Conservation (phyloP, 2,797 vertebrate species). For the Lycodopsis pacificus region DNA sequence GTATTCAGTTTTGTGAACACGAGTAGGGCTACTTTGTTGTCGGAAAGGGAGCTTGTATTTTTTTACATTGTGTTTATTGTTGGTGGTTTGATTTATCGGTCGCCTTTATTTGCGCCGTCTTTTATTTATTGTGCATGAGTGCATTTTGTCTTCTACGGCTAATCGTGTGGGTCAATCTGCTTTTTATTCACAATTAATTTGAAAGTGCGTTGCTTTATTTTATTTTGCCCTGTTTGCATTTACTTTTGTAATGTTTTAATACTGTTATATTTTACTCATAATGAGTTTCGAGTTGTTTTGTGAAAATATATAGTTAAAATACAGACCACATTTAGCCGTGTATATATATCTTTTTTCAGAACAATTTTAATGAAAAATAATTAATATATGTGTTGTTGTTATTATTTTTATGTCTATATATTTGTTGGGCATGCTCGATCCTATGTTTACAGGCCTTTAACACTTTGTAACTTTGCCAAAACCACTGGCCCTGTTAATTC, state of each 20-base stretch:
- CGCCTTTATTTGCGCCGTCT: slow-evolving; percentile 24
- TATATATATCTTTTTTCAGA: background rate
- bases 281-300: slow-evolving; percentile 42
- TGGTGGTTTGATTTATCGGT: slow-evolving; percentile 51
- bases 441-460: slow-evolving; percentile 53
- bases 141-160: slow-evolving; percentile 38
- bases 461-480: slow-evolving; percentile 56
- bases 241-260: slow-evolving; percentile 9
- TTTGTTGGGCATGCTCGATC: slow-evolving; percentile 1
- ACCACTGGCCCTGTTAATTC: slow-evolving; percentile 40
- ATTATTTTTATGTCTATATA: slow-evolving; percentile 13
- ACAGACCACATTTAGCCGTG: background rate
- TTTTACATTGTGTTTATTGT: slow-evolving; percentile 65
- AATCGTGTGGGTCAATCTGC: slow-evolving; percentile 30
- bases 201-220: slow-evolving; percentile 23
- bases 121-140: slow-evolving; percentile 36
- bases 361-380: background rate
- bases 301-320: slow-evolving; percentile 24
- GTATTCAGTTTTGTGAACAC: slow-evolving; percentile 66
- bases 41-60: slow-evolving; percentile 54
- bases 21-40: slow-evolving; percentile 48
- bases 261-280: slow-evolving; percentile 11
- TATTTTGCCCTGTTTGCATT: slow-evolving; percentile 34
- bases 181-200: slow-evolving; percentile 37
- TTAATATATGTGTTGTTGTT: background rate